Evolutionary conservation across 2,113 vertebrate species (phyloP).

Genomic region (Ptilorrhoa leucosticta): DNA sequence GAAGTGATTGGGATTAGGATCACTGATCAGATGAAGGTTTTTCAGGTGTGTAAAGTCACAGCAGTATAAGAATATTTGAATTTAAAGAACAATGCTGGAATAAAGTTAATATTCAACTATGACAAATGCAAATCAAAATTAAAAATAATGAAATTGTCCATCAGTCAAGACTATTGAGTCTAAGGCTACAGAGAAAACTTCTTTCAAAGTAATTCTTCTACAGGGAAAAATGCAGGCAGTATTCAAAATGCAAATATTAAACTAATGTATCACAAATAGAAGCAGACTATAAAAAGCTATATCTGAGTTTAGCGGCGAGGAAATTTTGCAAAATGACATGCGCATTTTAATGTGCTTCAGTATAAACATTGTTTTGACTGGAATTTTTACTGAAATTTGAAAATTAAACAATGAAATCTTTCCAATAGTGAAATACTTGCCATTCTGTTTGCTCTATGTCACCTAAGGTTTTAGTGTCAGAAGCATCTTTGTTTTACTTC

Average conservation of each 20-base stretch:
- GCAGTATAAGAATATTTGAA: not conserved
- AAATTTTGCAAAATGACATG: not conserved
- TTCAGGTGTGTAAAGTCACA: not conserved
- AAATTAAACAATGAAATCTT: not conserved
- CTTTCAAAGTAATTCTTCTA: not conserved
- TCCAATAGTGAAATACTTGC: not conserved
- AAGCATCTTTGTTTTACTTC: not conserved
- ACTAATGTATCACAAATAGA: not conserved
- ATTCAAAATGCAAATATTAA: not conserved
- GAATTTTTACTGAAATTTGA: not conserved
- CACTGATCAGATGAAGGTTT: not conserved
- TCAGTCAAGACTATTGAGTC: not conserved
- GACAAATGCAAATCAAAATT: not conserved
- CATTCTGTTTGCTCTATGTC: not conserved
- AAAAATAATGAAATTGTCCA: not conserved
- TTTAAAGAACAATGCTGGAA: not conserved
- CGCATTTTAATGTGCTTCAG: not conserved
- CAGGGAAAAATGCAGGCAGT: not conserved
- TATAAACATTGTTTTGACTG: not conserved
- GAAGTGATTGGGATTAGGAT: not conserved
- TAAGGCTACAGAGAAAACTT: not conserved
- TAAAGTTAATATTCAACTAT: not conserved
- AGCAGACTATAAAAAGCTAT: not conserved
- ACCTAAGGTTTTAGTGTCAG: not conserved
- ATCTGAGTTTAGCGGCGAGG: not conserved